phyloP scores from a whole-genome alignment of 1,140 invertebrate species.

The Tetramorium alpestre region DNA sequence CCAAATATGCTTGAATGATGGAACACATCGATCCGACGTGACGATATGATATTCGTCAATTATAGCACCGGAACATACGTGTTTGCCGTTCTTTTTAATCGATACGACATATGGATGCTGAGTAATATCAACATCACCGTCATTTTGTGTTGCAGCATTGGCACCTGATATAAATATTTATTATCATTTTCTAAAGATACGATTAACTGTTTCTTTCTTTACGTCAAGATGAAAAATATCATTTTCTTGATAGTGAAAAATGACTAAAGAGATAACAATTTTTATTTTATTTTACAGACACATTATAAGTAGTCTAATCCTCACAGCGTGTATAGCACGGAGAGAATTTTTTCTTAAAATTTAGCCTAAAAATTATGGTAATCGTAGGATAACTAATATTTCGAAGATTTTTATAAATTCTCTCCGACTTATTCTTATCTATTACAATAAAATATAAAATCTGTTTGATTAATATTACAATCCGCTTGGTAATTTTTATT shows the following conservation, averaged over 20 bases:
- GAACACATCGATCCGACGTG: constrained; percentile 33
- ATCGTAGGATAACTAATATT: too few species aligned
- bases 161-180: constrained; percentile 12
- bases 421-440: too few species aligned
- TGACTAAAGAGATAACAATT: background rate
- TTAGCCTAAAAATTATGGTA: too few species aligned
- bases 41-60: background rate
- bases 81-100: background rate
- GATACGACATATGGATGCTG: constrained; percentile 9
- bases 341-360: too few species aligned
- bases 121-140: constrained; percentile 2
- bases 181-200: background rate
- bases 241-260: background rate
- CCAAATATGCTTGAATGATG: constrained; percentile 1
- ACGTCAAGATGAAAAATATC: background rate
- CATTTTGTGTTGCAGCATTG: background rate
- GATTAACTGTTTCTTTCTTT: background rate
- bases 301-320: background rate
- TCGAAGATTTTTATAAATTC: too few species aligned
- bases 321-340: background rate
- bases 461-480: too few species aligned
- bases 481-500: too few species aligned
- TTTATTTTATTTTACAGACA: background rate
- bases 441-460: too few species aligned
- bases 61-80: constrained; percentile 25